phyloP scores from a whole-genome alignment of 2,797 vertebrate genomes.

The Pelochelys cantorii region DNA sequence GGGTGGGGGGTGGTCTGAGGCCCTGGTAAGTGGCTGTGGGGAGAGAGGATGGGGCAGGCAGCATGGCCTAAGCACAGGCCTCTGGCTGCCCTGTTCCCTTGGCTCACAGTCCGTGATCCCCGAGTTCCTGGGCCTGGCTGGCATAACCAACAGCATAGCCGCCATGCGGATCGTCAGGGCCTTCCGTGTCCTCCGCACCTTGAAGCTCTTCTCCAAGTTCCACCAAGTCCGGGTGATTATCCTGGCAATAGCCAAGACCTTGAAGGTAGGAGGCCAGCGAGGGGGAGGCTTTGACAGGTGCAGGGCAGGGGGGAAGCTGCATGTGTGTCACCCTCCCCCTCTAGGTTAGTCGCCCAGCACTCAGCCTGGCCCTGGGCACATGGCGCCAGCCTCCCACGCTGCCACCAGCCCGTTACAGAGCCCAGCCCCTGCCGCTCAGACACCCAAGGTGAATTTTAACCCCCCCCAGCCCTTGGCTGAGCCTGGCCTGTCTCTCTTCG shows the following conservation, averaged over 20 bases:
- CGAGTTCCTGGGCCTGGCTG: constrained; percentile 39
- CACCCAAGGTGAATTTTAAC: not conserved
- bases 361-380: too few relatives aligned
- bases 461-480: not conserved
- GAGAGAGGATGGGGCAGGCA: not conserved
- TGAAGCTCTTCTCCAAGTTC: constrained; percentile 75
- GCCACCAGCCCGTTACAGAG: not conserved
- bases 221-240: constrained; percentile 73
- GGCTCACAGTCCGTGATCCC: constrained; percentile 72
- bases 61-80: not conserved
- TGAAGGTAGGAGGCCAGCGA: constrained; percentile 65
- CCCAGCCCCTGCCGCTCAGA: not conserved
- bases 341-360: not conserved
- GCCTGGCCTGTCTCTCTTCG: not conserved
- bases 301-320: not conserved
- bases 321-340: not conserved
- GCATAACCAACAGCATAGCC: not conserved
- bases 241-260: constrained; percentile 72
- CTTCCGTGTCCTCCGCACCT: constrained; percentile 68
- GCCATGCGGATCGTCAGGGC: constrained; percentile 67
- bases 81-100: not conserved
- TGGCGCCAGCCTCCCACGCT: not conserved
- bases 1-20: not conserved
- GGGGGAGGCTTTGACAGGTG: not conserved
- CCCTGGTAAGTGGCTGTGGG: not conserved